Base-by-base conservation (phyloP, 2,113 vertebrate species). In the Trematocara variabile region DNA sequence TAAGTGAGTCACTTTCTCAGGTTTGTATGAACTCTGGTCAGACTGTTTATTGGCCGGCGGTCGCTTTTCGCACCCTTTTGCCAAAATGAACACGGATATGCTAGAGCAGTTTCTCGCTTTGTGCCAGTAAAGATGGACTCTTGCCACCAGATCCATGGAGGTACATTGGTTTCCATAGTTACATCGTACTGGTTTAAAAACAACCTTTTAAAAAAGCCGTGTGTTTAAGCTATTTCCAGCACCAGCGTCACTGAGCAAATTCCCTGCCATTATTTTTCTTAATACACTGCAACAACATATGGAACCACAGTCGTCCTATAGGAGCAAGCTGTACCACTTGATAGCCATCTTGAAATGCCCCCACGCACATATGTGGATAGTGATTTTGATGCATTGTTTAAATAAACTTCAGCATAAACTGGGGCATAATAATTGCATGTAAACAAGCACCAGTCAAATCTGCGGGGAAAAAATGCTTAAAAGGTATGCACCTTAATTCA, bases 91-190 rank as follows among this genome's bases (percentile, higher is more conserved):
- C 16, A 70, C 6, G 1, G 6, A 78, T 39, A 14, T n/a, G 37
- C 22, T 78, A 10, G 12, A 87, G 25, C 20, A 3, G 25, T 48
- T 58, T 80, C 60, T 88, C 28, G 4, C 30, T 30, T 84, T 50
- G 30, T 83, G 81, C 56, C 70, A 82, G 16, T 79, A 37, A 52
- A 22, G 4, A 55, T 41, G 11, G 28, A 85, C 34, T 65, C 46
- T 37, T 63, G 50, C 8, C 50, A 65, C 53, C 18, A 33, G 16
- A 28, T 79, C 46, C 73, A 75, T 77, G 37, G 68, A 81, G 30
- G 7, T 84, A 65, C 86, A n/a, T 8, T 78, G 46, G 58, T 85
- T 65, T 81, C 73, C 79, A 86, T 80, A 81, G 77, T 65, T 77
- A 89, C 82, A 54, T 9, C n/a, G 1, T 1, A 4, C 30, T 34